Conservation (phyloP, 2,888 invertebrate genomes). For the Hesperia comma region DNA sequence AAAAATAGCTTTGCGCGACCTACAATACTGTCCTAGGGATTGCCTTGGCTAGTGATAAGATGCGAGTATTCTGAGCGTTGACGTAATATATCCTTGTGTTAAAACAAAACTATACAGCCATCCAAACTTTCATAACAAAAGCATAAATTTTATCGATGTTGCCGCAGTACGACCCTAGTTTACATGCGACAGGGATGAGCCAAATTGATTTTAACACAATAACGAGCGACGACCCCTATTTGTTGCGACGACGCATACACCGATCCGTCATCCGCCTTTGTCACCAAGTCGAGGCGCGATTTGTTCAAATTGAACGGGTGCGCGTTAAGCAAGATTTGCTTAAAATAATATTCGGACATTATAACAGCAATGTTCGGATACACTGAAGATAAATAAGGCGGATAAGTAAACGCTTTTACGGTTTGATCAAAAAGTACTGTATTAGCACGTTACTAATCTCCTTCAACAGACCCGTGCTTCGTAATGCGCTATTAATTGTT, state of each 20-base stretch:
- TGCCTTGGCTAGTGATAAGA: no score
- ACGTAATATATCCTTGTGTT: no score
- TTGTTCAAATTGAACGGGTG: conserved; percentile 27
- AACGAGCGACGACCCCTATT: conserved; percentile 77
- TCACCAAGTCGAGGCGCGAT: conserved; percentile 42
- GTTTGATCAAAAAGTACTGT: no score
- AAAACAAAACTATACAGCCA: background rate
- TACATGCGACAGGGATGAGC: conserved; percentile 69
- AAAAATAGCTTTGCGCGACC: no score
- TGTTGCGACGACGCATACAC: conserved; percentile 68
- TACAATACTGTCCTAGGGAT: no score
- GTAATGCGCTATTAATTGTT: no score
- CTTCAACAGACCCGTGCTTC: no score
- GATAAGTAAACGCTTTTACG: no score
- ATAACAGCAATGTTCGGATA: background rate
- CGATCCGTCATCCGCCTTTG: conserved; percentile 72
- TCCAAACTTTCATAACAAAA: background rate
- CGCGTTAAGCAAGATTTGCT: conserved; percentile 1
- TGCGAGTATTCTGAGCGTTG: no score
- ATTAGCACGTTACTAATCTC: no score
- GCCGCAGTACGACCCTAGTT: conserved; percentile 13
- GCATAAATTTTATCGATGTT: conserved; percentile 17
- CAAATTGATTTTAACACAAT: conserved; percentile 83
- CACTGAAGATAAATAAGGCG: no score
- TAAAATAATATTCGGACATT: conserved; percentile 6